Percentiles rank a stretch among this genome's conserved stretches.
Evolutionary conservation across 2,797 vertebrate genomes (phyloP).

Genomic region (Coccyzus lansbergi): DNA sequence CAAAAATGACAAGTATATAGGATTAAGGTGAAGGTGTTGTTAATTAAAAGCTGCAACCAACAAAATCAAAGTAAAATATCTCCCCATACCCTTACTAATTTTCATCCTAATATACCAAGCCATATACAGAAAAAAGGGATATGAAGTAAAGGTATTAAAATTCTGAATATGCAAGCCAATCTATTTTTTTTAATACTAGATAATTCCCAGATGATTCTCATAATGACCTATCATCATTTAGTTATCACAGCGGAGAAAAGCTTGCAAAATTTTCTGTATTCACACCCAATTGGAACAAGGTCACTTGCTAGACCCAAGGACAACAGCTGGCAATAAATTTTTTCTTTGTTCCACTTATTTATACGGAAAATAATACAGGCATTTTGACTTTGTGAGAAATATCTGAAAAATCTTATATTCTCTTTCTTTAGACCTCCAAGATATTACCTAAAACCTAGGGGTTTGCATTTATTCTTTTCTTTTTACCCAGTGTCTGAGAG

Average conservation of each 20-base stretch:
- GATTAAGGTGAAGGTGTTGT: background rate
- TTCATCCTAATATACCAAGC: conserved; percentile 4
- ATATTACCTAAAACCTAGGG: background rate
- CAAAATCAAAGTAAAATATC: background rate
- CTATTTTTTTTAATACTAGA: conserved; percentile 45
- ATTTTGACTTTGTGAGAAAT: background rate
- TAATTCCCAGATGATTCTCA: conserved; percentile 53
- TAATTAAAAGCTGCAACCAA: background rate
- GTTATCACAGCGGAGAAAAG: conserved; percentile 13
- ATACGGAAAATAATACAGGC: background rate
- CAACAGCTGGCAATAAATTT: background rate
- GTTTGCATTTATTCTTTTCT: background rate
- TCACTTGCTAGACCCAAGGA: conserved; percentile 33
- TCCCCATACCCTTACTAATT: background rate
- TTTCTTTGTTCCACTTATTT: background rate
- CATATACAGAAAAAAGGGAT: background rate
- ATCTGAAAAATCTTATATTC: background rate
- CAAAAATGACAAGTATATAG: background rate
- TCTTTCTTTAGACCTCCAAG: background rate
- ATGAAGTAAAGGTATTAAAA: background rate
- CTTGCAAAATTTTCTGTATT: conserved; percentile 24
- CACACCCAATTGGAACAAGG: conserved; percentile 34
- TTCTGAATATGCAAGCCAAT: background rate
- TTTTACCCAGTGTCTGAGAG: background rate
- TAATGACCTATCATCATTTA: conserved; percentile 51